These are phyloP conservation scores for Gonocerus acuteangulatus DNA, from an alignment of 2,888 invertebrate species.

Conservation along the genomic window DNA sequence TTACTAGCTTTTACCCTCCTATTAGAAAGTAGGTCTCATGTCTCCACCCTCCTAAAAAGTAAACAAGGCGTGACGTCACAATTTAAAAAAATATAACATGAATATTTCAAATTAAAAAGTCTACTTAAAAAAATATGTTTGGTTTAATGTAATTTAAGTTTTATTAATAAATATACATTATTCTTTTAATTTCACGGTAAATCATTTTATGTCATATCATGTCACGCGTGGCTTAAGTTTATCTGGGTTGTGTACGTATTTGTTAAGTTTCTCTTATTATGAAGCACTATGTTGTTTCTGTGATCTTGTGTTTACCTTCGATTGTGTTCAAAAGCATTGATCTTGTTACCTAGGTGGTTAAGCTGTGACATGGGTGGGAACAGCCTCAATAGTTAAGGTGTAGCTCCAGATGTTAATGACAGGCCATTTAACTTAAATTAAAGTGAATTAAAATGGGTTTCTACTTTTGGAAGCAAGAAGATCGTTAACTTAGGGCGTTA, in stretches of 20 bases:
- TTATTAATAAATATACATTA: no score
- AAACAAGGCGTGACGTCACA: no score
- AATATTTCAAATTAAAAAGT: no score
- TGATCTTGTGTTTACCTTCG: not conserved
- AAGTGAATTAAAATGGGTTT: not conserved
- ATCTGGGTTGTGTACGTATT: not conserved
- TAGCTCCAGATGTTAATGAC: conserved; percentile 3
- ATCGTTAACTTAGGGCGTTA: not conserved
- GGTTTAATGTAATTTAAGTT: no score
- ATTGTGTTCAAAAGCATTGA: not conserved
- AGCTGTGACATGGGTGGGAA: not conserved
- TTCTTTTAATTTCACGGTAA: no score
- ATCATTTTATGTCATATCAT: not conserved
- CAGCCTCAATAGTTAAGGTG: not conserved
- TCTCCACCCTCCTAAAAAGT: no score
- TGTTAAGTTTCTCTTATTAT: not conserved
- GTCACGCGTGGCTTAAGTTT: not conserved
- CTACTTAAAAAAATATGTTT: no score
- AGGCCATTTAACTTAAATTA: not conserved
- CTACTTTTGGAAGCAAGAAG: not conserved
- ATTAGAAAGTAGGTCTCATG: no score
- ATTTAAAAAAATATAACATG: no score
- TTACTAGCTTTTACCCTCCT: no score
- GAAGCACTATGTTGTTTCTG: not conserved
- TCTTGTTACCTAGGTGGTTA: not conserved